A percentile compares a stretch with the other conserved stretches of the same genome.
These are phyloP conservation scores for Bettongia penicillata DNA, from an alignment of 2,113 vertebrate genomes.

Conservation along the genomic window DNA sequence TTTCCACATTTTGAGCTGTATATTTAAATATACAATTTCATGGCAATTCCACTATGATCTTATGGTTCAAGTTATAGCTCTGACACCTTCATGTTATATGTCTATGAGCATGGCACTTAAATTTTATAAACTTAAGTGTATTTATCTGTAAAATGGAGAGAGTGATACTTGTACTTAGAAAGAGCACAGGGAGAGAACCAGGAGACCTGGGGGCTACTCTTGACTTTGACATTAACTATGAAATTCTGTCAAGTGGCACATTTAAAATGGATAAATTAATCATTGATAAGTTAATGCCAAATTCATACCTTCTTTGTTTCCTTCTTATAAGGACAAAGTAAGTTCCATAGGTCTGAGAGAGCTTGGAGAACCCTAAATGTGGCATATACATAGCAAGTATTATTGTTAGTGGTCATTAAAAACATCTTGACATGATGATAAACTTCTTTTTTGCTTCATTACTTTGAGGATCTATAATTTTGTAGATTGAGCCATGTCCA, in stretches of 20 bases:
- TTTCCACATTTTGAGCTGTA: background rate
- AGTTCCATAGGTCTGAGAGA: background rate
- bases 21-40: background rate
- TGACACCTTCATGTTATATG: background rate
- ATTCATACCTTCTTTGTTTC: background rate
- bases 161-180: background rate
- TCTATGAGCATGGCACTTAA: background rate
- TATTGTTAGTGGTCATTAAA: background rate
- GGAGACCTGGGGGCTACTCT: background rate
- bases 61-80: background rate
- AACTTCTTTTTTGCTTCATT: background rate
- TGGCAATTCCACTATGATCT: background rate
- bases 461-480: background rate
- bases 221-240: background rate
- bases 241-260: background rate
- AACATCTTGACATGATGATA: background rate
- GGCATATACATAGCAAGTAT: background rate
- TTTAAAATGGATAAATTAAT: background rate
- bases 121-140: background rate
- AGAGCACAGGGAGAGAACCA: background rate
- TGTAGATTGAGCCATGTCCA: background rate
- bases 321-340: background rate
- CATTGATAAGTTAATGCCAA: background rate
- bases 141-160: background rate
- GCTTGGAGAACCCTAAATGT: background rate